Conservation (phyloP, 2,113 vertebrate species). For the Phaethornis superciliosus region DNA sequence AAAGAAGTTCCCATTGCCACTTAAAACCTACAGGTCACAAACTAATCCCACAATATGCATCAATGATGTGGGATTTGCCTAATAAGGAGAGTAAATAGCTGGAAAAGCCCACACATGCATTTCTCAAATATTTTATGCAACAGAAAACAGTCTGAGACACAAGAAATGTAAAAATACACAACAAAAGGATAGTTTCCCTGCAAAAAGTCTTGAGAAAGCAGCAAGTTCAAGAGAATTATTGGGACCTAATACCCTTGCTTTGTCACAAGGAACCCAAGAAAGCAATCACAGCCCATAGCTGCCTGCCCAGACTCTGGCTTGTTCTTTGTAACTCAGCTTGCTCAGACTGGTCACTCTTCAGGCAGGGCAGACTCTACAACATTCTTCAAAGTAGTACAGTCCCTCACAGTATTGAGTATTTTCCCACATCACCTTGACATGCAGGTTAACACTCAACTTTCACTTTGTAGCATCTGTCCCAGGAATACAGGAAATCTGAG, state of each 20-base stretch:
- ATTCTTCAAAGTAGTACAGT: background rate
- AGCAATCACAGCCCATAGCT: background rate
- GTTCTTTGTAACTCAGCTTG: background rate
- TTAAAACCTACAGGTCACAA: slow-evolving; percentile 2
- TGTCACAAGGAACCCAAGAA: background rate
- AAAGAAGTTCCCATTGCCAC: background rate
- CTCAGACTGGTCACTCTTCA: background rate
- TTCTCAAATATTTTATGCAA: slow-evolving; percentile 45
- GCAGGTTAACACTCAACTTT: background rate
- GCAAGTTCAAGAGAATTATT: background rate
- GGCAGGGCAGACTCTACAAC: background rate
- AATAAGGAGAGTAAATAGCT: background rate
- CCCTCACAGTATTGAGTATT: background rate
- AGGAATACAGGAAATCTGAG: background rate
- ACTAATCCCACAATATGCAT: background rate
- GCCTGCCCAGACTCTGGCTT: background rate
- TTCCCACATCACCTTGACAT: background rate
- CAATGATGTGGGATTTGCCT: background rate
- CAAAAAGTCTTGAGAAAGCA: slow-evolving; percentile 32
- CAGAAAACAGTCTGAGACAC: background rate
- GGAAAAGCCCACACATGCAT: slow-evolving; percentile 44
- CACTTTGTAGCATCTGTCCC: background rate
- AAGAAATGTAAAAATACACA: background rate
- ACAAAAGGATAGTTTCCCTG: slow-evolving; percentile 2
- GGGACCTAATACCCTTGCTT: background rate